Percentiles rank a stretch among this genome's conserved stretches.
Conservation (phyloP, 2,113 vertebrate genomes). For the Zosterops borbonicus region DNA sequence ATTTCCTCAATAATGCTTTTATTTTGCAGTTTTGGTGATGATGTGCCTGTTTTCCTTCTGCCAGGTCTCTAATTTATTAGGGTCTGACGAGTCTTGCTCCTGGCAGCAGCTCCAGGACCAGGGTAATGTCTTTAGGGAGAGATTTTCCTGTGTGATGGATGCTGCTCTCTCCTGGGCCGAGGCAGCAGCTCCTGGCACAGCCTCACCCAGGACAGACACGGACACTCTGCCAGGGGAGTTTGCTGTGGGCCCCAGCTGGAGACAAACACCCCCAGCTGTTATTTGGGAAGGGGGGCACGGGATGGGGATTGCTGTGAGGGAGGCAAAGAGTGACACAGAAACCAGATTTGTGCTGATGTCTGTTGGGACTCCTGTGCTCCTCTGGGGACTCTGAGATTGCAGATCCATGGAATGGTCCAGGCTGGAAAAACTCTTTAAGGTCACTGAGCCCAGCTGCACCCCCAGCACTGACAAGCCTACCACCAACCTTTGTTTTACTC, state of each 20-base stretch:
- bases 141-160: not conserved
- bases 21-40: not conserved
- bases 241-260: not conserved
- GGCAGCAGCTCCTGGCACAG: not conserved
- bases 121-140: not conserved
- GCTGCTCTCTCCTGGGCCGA: rapidly evolving
- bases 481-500: not conserved
- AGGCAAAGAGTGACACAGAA: not conserved
- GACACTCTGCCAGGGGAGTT: not conserved
- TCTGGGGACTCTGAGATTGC: rapidly evolving
- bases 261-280: not conserved
- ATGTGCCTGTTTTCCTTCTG: not conserved
- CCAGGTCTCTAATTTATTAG: not conserved
- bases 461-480: not conserved
- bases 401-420: not conserved
- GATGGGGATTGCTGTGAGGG: not conserved
- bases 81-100: not conserved
- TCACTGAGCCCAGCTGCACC: too few relatives aligned
- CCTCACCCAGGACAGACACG: not conserved
- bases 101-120: not conserved
- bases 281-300: not conserved
- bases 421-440: not conserved
- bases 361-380: not conserved
- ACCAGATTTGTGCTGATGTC: rapidly evolving
- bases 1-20: not conserved